These are phyloP conservation scores for Tetraodon nigroviridis DNA, from an alignment of 2,113 vertebrate species.

Conservation along the genomic window DNA sequence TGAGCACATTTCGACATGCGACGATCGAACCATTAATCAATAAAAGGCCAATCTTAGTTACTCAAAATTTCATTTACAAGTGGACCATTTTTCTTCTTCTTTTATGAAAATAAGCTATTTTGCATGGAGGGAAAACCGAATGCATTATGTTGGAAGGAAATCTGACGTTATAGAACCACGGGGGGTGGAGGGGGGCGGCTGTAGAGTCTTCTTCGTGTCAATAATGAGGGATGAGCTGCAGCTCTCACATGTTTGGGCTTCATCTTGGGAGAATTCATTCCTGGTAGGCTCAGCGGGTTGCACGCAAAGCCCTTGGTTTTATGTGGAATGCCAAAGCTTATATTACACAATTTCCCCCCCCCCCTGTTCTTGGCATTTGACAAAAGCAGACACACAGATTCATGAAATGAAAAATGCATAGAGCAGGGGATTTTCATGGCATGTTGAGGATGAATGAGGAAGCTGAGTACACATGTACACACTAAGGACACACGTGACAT, in stretches of 20 bases:
- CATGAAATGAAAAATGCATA: not conserved
- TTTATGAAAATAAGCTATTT: not conserved
- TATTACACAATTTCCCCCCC: constrained; percentile 4
- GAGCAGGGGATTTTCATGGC: not conserved
- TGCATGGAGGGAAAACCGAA: not conserved
- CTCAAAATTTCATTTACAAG: constrained; percentile 48
- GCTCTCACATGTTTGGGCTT: constrained; percentile 17
- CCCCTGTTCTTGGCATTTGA: constrained; percentile 9
- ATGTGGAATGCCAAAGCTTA: constrained; percentile 8
- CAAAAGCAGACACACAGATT: constrained; percentile 1
- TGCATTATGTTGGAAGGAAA: constrained; percentile 7
- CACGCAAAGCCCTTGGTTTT: constrained; percentile 11
- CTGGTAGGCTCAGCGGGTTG: constrained; percentile 16
- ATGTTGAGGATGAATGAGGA: not conserved
- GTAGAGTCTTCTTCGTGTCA: constrained; percentile 22
- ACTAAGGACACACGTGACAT: not conserved
- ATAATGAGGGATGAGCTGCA: constrained; percentile 41
- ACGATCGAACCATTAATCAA: constrained; percentile 74
- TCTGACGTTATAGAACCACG: constrained; percentile 34
- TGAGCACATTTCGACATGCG: constrained; percentile 57
- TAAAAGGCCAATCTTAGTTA: constrained; percentile 76
- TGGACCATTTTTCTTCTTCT: constrained; percentile 34
- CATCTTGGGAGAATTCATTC: constrained; percentile 4
- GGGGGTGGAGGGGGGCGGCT: too few relatives aligned
- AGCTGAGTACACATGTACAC: not conserved